Evolutionary conservation across 2,888 invertebrate genomes (phyloP), one percentile per base, ranked within the genome.

Genomic region (Mythimna albipuncta): DNA sequence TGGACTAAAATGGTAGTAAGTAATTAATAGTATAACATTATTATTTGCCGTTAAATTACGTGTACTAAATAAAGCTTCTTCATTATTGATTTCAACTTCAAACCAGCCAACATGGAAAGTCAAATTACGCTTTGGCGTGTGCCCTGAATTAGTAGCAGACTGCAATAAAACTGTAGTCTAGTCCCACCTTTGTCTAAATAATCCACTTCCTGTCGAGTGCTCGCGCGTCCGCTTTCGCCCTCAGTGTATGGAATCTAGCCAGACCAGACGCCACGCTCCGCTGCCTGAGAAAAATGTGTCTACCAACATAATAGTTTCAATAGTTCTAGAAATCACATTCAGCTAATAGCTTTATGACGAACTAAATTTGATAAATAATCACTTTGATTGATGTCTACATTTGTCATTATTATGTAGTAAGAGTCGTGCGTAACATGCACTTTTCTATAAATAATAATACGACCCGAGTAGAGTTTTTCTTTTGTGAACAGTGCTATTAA

Each of bases 241-340:
- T 85, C 86, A 85, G 80, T 81, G 79, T 77, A 85, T 83, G 86
- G 82, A 87, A 87, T 88, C 89, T 90, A 85, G 87, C 84, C 89
- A 92, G 91, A 90, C 92, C 91, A 86, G 84, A 93, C 92, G 94
- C 91, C 81, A 93, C 92, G 94, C 91, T 91, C 90, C 90, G 93
- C 81, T 89, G 94, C 93, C 92, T 95, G 94, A 92, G 94, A 95
- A 95, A 94, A 94, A 94, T 94, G 92, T 89, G 88, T 88, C 91
- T 91, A 91, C 85, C 85, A 79, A 77, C 70, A 81, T 83, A 85
- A 83, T 85, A 79, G 74, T 68, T 82, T 67, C 69, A 87, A 85
- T 82, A 77, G 83, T 75, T 77, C 62, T 86, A 79, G 79, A 84
- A 79, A 77, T 82, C 69, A 73, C 69, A 69, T 77, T 64, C 47